phyloP scores from a whole-genome alignment of 2,113 vertebrate species.

The Salvator merianae region DNA sequence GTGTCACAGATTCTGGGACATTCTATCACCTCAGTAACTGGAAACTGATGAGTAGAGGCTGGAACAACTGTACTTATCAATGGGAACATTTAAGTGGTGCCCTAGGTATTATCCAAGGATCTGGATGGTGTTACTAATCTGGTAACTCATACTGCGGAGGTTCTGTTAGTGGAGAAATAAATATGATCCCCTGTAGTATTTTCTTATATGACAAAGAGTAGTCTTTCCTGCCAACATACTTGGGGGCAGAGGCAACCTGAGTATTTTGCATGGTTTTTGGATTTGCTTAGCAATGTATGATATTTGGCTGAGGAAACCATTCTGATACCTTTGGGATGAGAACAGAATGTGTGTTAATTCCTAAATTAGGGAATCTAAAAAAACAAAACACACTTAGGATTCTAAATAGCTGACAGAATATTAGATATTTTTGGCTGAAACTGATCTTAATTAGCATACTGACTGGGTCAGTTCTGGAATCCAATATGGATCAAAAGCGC shows the following conservation, averaged over 20 bases:
- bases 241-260: background rate
- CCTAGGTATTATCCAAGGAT: background rate
- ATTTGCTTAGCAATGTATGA: slow-evolving; percentile 5
- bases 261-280: background rate
- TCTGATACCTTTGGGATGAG: slow-evolving; percentile 15
- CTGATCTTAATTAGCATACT: slow-evolving; percentile 2
- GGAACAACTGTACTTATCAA: background rate
- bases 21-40: slow-evolving; percentile 9
- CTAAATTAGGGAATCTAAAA: background rate
- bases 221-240: background rate
- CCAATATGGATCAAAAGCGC: background rate
- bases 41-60: background rate
- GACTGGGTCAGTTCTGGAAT: slow-evolving; percentile 14
- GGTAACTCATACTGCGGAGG: background rate
- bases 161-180: slow-evolving; percentile 4
- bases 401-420: slow-evolving; percentile 24
- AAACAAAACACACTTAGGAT: slow-evolving; percentile 1
- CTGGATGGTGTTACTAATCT: slow-evolving; percentile 11
- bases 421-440: slow-evolving; percentile 28
- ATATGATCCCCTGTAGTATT: background rate
- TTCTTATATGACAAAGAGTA: background rate
- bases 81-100: background rate
- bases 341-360: slow-evolving; percentile 26
- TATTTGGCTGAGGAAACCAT: background rate
- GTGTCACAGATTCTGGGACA: slow-evolving; percentile 15